Conservation (phyloP, 2,888 invertebrate genomes). For the Tenthredo livida region DNA sequence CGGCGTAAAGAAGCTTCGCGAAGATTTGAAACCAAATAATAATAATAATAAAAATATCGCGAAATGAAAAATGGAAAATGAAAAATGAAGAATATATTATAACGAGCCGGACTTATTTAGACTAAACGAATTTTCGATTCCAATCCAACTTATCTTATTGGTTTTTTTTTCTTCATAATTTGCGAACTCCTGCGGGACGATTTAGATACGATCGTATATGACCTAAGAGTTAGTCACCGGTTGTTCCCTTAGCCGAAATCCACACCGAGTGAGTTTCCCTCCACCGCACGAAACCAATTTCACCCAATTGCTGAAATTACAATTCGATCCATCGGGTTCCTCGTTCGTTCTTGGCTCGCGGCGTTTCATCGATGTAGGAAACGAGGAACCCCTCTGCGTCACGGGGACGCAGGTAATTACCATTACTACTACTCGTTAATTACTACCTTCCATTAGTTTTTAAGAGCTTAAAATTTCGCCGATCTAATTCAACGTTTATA, state of each 20-base stretch:
- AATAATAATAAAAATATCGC: too few species aligned
- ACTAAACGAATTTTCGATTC: background rate
- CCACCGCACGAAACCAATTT: slow-evolving; percentile 43
- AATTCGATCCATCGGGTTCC: slow-evolving; percentile 43
- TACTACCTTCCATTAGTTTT: background rate
- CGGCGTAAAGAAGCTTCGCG: background rate
- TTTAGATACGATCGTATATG: background rate
- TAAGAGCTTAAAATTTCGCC: background rate
- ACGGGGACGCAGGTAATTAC: background rate
- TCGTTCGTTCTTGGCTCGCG: background rate
- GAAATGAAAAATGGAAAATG: too few species aligned
- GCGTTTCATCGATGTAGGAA: background rate
- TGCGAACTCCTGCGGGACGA: background rate
- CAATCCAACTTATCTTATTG: background rate
- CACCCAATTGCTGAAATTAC: slow-evolving; percentile 46
- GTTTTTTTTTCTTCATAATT: background rate
- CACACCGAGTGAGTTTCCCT: slow-evolving; percentile 6
- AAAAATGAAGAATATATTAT: background rate
- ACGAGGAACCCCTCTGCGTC: background rate
- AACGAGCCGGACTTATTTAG: background rate
- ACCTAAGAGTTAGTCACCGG: slow-evolving; percentile 35
- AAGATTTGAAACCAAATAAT: background rate
- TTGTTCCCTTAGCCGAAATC: slow-evolving; percentile 23
- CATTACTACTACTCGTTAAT: background rate
- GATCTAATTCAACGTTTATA: background rate